These are phyloP conservation scores for Pseudoatta argentina DNA, from an alignment of 1,140 invertebrate genomes.

Conservation along the genomic window DNA sequence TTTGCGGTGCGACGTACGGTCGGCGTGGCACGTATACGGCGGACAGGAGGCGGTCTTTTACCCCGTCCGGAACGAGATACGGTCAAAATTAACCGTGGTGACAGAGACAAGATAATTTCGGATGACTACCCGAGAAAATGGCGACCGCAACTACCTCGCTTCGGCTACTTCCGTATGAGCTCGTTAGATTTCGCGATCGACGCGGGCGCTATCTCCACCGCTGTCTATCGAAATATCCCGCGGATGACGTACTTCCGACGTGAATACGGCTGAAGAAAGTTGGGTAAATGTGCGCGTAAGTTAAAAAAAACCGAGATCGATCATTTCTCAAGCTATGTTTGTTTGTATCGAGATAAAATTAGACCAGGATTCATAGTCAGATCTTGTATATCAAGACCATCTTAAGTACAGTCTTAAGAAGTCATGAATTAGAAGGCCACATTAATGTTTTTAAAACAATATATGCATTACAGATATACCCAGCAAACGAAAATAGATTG, in stretches of 20 bases:
- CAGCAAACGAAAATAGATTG: too few species aligned
- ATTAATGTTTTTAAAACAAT: too few species aligned
- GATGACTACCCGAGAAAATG: conserved; percentile 81
- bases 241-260: conserved; percentile 65
- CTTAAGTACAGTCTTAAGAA: too few species aligned
- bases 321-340: too few species aligned
- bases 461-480: too few species aligned
- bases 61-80: conserved; percentile 63
- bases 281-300: too few species aligned
- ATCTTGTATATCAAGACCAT: too few species aligned
- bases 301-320: too few species aligned
- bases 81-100: conserved; percentile 52
- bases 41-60: conserved; percentile 59
- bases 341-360: too few species aligned
- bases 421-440: too few species aligned
- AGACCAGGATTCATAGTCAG: too few species aligned
- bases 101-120: conserved; percentile 75
- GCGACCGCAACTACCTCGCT: conserved; percentile 77
- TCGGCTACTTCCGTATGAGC: conserved; percentile 72
- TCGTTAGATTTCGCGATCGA: conserved; percentile 55
- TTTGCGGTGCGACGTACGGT: conserved; percentile 86
- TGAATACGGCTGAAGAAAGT: too few species aligned
- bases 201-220: conserved; percentile 43
- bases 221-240: conserved; percentile 21
- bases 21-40: conserved; percentile 45